These are phyloP conservation scores for Cliona cf. orientalis DNA, from an alignment of 37 sponge, comb jelly and placozoan species.

Conservation along the genomic window DNA sequence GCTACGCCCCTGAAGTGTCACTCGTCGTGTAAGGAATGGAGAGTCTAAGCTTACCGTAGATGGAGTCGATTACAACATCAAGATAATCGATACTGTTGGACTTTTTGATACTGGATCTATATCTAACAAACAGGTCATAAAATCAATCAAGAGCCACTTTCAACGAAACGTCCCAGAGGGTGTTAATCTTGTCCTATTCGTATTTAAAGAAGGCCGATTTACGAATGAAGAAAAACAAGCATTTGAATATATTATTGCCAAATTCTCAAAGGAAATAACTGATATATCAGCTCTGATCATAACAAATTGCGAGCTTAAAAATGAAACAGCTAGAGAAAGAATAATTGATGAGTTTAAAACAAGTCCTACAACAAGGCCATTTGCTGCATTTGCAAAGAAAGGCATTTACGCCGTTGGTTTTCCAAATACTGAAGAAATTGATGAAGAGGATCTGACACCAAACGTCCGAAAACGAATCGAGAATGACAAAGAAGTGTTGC, in stretches of 20 bases:
- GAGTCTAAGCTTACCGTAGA: not conserved
- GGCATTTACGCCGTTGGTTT: not conserved
- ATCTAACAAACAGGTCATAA: not conserved
- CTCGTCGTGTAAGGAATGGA: no score
- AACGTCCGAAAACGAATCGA: no score
- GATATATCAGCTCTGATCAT: not conserved
- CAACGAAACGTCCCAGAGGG: not conserved
- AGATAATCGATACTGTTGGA: not conserved
- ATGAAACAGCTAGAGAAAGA: no score
- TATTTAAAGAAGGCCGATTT: not conserved
- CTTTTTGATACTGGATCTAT: not conserved
- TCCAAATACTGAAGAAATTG: not conserved
- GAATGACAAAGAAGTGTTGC: no score
- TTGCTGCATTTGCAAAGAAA: not conserved
- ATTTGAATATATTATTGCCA: not conserved
- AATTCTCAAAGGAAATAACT: not conserved
- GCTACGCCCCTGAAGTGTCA: not conserved
- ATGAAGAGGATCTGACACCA: no score
- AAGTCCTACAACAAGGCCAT: not conserved
- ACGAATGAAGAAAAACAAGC: not conserved
- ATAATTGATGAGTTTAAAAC: not conserved
- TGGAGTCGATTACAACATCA: not conserved
- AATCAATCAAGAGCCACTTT: no score
- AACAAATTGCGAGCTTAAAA: not conserved
- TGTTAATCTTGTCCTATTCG: conserved; percentile 1